These are phyloP conservation scores for Proisotoma minuta DNA, from an alignment of 2,888 invertebrate species.

Conservation along the genomic window DNA sequence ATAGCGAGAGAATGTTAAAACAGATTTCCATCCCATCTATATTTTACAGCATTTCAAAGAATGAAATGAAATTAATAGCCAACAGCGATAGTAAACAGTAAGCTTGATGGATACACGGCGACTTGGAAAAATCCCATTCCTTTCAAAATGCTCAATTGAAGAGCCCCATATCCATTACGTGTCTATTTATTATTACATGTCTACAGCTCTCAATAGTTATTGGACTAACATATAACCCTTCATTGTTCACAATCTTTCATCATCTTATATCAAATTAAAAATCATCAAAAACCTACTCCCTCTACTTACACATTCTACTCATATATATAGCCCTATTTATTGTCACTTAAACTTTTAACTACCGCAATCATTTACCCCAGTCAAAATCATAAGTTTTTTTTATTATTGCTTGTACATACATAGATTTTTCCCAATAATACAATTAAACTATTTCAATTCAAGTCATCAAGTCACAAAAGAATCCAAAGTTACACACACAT, in stretches of 20 bases:
- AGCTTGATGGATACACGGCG: slow-evolving; percentile 14
- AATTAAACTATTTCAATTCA: too few species aligned
- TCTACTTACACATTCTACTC: too few species aligned
- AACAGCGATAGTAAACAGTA: slow-evolving; percentile 47
- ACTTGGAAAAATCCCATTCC: slow-evolving; percentile 13
- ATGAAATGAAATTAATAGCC: slow-evolving; percentile 48
- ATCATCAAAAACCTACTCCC: neutral
- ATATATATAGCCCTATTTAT: too few species aligned
- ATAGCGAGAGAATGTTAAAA: slow-evolving; percentile 40
- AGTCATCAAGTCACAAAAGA: too few species aligned
- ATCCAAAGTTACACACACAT: too few species aligned
- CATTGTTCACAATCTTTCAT: slow-evolving; percentile 11
- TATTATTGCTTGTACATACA: too few species aligned
- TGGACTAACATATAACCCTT: neutral
- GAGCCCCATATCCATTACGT: slow-evolving; percentile 10
- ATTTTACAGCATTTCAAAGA: slow-evolving; percentile 47
- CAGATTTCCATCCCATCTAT: slow-evolving; percentile 46
- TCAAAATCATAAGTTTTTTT: too few species aligned
- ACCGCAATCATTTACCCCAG: too few species aligned
- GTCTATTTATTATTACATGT: neutral
- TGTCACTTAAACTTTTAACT: too few species aligned
- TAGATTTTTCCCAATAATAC: too few species aligned
- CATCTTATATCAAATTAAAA: slow-evolving; percentile 9
- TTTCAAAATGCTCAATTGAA: neutral
- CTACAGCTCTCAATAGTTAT: neutral